Base-by-base conservation (phyloP, 2,888 invertebrate genomes). In the Didymodactylos carnosus region DNA sequence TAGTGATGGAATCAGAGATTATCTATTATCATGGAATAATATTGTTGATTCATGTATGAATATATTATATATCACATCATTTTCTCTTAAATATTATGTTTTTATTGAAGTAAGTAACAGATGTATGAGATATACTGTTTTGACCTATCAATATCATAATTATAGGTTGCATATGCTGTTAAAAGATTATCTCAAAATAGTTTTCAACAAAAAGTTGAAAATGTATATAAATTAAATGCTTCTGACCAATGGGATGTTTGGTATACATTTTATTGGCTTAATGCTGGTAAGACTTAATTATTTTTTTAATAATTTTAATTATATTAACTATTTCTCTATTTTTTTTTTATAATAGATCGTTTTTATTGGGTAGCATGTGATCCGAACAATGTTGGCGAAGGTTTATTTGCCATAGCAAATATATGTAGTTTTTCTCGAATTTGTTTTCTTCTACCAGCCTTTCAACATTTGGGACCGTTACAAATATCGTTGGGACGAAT, bases 401-500 rank as follows among this genome's bases (percentile, higher is more conserved):
- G 79, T 0, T 75, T 80, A 70, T 80, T 80, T 77, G 80, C 80
- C 46, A 77, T 80, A 11, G 80, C 79, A 11, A 81, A 81, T 76
- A 79, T 81, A 46, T 78, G 80, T 27, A 80, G 80, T 71, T 81
- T 81, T 76, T 78, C 79, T 5, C 76, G 80, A n/a, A 80, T 80
- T 75, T 80, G 80, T 39, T 80, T 80, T 76, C 77, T 81, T 1
- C 76, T 81, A 27, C 80, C 81, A 11, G 80, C 80, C 39, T 79
- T 79, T 75, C 80, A 80, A 76, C 78, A 78, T 13, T 76, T 81
- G 3, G 81, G 81, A 71, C 81, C 81, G 0, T 76, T 80, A n/a
- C 81, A 81, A 77, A 81, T 80, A 29, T 80, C 80, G 8, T 77
- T 81, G 6, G 80, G 80, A 4, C 77, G 79, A 39, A 81, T 81